phyloP scores from a whole-genome alignment of 2,113 vertebrate genomes.

The Tachycineta bicolor region DNA sequence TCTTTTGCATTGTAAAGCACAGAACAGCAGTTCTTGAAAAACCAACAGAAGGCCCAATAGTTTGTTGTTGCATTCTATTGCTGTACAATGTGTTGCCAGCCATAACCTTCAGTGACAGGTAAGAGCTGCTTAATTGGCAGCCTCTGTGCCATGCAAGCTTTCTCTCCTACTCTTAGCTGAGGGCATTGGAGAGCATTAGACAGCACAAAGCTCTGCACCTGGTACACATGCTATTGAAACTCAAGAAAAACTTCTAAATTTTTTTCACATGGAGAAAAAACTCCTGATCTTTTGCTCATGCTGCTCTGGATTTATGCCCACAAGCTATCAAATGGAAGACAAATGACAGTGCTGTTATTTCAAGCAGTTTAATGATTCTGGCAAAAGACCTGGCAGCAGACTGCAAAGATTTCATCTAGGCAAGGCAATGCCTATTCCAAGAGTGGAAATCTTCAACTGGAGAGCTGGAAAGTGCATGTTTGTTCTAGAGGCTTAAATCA shows the following conservation, averaged over 20 bases:
- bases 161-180: neutral
- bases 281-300: conserved; percentile 1
- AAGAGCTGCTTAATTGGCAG: neutral
- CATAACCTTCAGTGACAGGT: neutral
- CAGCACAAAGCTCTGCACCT: neutral
- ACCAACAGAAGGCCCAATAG: neutral
- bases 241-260: neutral
- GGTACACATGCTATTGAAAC: neutral
- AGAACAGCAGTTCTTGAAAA: conserved; percentile 14
- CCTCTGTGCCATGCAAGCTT: neutral
- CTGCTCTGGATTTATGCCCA: conserved; percentile 37
- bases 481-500: conserved; percentile 54
- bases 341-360: conserved; percentile 52
- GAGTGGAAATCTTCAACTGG: conserved; percentile 48
- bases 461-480: conserved; percentile 38
- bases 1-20: conserved; percentile 7
- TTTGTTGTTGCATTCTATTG: neutral
- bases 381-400: conserved; percentile 21
- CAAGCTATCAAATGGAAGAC: conserved; percentile 42
- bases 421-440: conserved; percentile 61
- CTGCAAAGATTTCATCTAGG: conserved; percentile 51
- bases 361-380: conserved; percentile 53
- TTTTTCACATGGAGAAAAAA: neutral
- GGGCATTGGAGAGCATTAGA: neutral
- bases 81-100: neutral